These are phyloP conservation scores for Caenorhabditis inopinata DNA, from an alignment of 1,140 invertebrate species.

Conservation along the genomic window DNA sequence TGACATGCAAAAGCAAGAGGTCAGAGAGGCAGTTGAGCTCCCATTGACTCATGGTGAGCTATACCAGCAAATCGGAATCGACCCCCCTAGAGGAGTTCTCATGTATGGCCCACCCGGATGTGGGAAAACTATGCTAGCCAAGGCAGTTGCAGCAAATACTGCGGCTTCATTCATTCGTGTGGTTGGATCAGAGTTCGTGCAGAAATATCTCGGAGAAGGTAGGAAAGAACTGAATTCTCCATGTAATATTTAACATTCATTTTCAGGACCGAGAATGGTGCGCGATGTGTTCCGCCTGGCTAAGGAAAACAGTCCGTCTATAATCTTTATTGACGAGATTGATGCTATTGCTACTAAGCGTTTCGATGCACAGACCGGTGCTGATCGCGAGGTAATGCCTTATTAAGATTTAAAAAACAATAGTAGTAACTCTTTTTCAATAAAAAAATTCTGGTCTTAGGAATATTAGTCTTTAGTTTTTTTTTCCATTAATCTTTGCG, in stretches of 20 bases:
- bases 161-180: constrained; percentile 93
- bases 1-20: constrained; percentile 99
- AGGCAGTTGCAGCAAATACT: constrained; percentile 71
- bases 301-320: constrained; percentile 97
- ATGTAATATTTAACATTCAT: not conserved
- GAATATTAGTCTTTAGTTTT: not conserved
- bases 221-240: not conserved
- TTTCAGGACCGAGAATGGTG: constrained; percentile 89
- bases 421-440: not conserved
- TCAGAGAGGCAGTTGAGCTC: constrained; percentile 94
- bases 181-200: constrained; percentile 98
- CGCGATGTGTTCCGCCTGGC: constrained; percentile 96
- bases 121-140: constrained; percentile 97
- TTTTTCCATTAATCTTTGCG: too few species aligned
- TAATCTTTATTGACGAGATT: constrained; percentile 73
- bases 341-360: constrained; percentile 59
- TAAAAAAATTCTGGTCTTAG: not conserved
- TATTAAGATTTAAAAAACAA: not conserved
- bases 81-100: constrained; percentile 90
- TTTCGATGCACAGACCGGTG: constrained; percentile 71
- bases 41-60: constrained; percentile 96
- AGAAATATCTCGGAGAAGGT: constrained; percentile 93
- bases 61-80: constrained; percentile 81
- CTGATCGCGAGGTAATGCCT: constrained; percentile 81
- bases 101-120: constrained; percentile 97